Base-by-base conservation (phyloP, 2,888 invertebrate genomes). In the Leptinotarsa tumamoca region DNA sequence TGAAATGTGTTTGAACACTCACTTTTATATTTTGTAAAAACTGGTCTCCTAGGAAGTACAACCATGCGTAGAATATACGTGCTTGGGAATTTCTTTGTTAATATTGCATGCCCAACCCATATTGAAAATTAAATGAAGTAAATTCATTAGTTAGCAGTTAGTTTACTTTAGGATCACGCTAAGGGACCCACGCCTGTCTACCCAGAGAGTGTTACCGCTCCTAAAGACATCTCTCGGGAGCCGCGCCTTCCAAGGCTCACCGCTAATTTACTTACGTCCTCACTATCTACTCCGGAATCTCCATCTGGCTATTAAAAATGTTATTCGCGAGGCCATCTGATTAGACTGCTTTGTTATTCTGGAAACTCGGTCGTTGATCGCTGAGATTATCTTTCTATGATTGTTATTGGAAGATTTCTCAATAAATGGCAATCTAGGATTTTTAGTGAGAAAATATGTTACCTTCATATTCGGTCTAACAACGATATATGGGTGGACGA, bases 161-260 rank as follows among this genome's bases (percentile, higher is more conserved):
- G 87, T 87, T 87, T 87, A 87, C 87, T 87, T 87, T 86, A 77
- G 84, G 82, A 85, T 82, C 85, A 85, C 85, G 88, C 88, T 87
- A 88, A 87, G 88, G 88, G 87, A 87, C 85, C 86, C 86, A 84
- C 86, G 83, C 87, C 86, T 84, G 86, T 83, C 83, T 82, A 79
- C 79, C 82, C 74, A 72, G 77, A 80, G 79, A 79, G 80, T 75
- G 86, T 85, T 84, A 84, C 86, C 87, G 85, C 87, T 87, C 88
- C 87, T 87, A 87, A 84, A 85, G 87, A 86, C 87, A 87, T 87
- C 88, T 88, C 88, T 82, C 84, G 88, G 88, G 88, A 87, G 84
- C 87, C 86, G 86, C 87, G 82, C 87, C 86, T 86, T 79, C 75
- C 79, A 81, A 81, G 81, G 80, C 79, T 79, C 77, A 78, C 74